These are phyloP conservation scores for Varanus salvator DNA, from an alignment of 2,113 vertebrate species.

Conservation along the genomic window DNA sequence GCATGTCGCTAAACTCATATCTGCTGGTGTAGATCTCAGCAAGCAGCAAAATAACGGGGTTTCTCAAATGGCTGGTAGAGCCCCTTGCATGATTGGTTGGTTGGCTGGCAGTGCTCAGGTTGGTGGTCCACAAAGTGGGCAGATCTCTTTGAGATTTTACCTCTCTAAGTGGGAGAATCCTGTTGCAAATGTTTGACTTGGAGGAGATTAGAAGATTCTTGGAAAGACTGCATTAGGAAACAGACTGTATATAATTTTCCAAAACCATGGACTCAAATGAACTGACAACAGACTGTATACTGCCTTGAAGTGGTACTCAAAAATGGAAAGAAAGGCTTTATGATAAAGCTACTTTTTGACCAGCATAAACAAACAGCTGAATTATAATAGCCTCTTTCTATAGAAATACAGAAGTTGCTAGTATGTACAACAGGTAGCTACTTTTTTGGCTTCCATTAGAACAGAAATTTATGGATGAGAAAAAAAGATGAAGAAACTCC, in stretches of 20 bases:
- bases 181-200: background rate
- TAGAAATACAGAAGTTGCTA: background rate
- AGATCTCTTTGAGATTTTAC: background rate
- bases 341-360: background rate
- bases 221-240: background rate
- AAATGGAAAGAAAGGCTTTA: background rate
- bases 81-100: background rate
- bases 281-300: background rate
- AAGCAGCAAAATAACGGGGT: background rate
- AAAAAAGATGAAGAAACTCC: background rate
- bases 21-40: background rate
- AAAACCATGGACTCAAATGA: rapidly evolving
- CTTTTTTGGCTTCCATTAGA: background rate
- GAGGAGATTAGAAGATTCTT: background rate
- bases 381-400: background rate
- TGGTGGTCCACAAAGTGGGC: background rate
- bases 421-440: background rate
- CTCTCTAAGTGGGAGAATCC: background rate
- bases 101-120: background rate
- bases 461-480: background rate
- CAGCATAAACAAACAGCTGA: background rate
- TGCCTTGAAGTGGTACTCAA: background rate
- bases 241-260: background rate
- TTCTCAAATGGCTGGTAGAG: background rate
- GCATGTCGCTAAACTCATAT: background rate